Evolutionary conservation across 1,140 invertebrate genomes (phyloP).

Genomic region (Penaeus indicus): DNA sequence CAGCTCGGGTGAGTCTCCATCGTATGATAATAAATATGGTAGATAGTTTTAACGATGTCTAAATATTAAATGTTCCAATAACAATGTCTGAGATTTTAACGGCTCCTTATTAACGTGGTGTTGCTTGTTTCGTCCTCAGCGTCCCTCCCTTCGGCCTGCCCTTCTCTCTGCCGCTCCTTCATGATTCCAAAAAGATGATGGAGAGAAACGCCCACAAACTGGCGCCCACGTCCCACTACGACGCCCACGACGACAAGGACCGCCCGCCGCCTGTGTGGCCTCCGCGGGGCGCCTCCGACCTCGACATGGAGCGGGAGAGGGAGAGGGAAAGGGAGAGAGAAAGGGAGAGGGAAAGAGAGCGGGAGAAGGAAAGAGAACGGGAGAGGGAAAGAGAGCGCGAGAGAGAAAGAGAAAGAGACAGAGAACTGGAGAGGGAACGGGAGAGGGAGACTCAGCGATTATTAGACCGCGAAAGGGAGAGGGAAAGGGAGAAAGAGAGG

Average conservation of each 20-base stretch:
- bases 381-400: constrained; percentile 47
- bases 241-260: constrained; percentile 63
- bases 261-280: constrained; percentile 58
- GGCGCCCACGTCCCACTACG: constrained; percentile 58
- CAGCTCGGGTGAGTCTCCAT: constrained; percentile 52
- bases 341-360: constrained; percentile 58
- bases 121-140: constrained; percentile 17
- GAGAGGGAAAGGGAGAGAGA: constrained; percentile 62
- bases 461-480: constrained; percentile 39
- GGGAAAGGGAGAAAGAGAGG: constrained; percentile 22
- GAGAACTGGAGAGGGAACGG: constrained; percentile 32
- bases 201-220: constrained; percentile 62
- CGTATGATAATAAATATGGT: background rate
- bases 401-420: constrained; percentile 44
- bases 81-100: background rate
- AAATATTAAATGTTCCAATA: background rate
- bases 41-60: too few species aligned
- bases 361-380: constrained; percentile 57
- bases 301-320: constrained; percentile 60
- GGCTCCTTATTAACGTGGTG: background rate
- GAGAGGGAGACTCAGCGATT: constrained; percentile 43
- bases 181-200: constrained; percentile 65
- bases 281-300: constrained; percentile 56
- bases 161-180: constrained; percentile 63
- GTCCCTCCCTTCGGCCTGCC: constrained; percentile 64